Evolutionary conservation across 2,888 invertebrate genomes (phyloP), one percentile per base, ranked within the genome.

Genomic region (Agrenia bidenticulata): DNA sequence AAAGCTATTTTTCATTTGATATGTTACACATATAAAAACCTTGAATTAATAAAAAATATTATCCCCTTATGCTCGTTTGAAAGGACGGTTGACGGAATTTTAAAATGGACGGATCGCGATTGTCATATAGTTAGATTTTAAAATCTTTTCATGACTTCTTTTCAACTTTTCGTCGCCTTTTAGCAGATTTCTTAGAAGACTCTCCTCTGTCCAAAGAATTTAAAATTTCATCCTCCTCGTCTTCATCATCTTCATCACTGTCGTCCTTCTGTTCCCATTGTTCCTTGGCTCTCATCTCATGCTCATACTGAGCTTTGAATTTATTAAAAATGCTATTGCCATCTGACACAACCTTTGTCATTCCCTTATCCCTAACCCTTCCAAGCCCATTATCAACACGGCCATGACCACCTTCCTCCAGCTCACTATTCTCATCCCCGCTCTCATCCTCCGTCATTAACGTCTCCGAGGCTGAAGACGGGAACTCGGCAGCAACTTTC

Each of bases 261-360:
- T 65, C 67, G 55, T 68, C 64, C 13, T 70, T 71, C 60, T 64
- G 71, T 51, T 75, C 75, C 69, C 70, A 73, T n/a, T 71, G 61
- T 37, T 73, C 73, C 26, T 67, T 69, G 5, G 73, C 72, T 15
- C 71, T 66, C 70, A 71, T 73, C 49, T 76, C 76, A 49, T 72
- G 70, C 15, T 74, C 70, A 58, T 71, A 76, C 27, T 76, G 76
- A 15, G 71, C 72, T 39, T 72, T 68, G 54, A 76, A 76, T 41
- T 61, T 55, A 41, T 76, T 74, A 64, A 76, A 76, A 19, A 76
- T 72, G 32, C 69, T 73, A 51, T 37, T 68, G 64, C 15, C 67
- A 61, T 55, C 58, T 65, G 1, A 37, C 5, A 4, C 19, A 4
- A 15, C 15, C 15, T 5, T 19, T 17, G 45, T 9, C 15, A 4